These are phyloP conservation scores for Ormia ochracea DNA, from an alignment of 2,888 invertebrate species.

Conservation along the genomic window DNA sequence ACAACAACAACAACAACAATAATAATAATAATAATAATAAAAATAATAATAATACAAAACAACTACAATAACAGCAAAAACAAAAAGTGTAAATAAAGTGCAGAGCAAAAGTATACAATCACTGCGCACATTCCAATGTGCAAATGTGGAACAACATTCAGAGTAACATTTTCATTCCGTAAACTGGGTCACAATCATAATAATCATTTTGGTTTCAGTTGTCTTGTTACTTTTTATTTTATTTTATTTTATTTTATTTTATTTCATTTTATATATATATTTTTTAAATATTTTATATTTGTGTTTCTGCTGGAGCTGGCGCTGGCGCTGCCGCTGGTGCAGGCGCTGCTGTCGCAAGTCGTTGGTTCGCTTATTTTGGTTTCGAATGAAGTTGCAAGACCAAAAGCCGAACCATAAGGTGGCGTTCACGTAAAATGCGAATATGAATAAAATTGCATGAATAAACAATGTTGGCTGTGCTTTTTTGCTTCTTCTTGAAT, in stretches of 20 bases:
- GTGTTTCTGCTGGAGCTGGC: too few relatives aligned
- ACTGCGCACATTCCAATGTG: slow-evolving; percentile 57
- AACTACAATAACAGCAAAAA: slow-evolving; percentile 14
- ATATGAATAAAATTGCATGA: slow-evolving; percentile 37
- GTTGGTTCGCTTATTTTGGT: slow-evolving; percentile 11
- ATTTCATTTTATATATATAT: too few relatives aligned
- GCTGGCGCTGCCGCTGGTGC: background rate
- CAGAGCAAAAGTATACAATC: slow-evolving; percentile 46
- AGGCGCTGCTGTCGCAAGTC: slow-evolving; percentile 4
- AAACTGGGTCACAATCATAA: slow-evolving; percentile 62
- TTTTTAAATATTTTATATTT: too few relatives aligned
- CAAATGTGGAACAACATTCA: slow-evolving; percentile 62
- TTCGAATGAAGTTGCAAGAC: slow-evolving; percentile 29
- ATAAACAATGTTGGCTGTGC: slow-evolving; percentile 18
- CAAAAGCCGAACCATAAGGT: slow-evolving; percentile 33
- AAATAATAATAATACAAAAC: slow-evolving; percentile 9
- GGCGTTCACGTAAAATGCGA: slow-evolving; percentile 46
- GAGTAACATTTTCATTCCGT: slow-evolving; percentile 54
- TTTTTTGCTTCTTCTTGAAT: background rate
- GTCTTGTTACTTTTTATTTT: slow-evolving; percentile 2
- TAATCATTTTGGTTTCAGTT: slow-evolving; percentile 40
- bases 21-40: background rate
- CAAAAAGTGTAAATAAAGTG: slow-evolving; percentile 16
- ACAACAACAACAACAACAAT: background rate
- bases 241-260: background rate